Evolutionary conservation across 2,888 invertebrate genomes (phyloP).

Genomic region (Leptodirus hochenwartii): DNA sequence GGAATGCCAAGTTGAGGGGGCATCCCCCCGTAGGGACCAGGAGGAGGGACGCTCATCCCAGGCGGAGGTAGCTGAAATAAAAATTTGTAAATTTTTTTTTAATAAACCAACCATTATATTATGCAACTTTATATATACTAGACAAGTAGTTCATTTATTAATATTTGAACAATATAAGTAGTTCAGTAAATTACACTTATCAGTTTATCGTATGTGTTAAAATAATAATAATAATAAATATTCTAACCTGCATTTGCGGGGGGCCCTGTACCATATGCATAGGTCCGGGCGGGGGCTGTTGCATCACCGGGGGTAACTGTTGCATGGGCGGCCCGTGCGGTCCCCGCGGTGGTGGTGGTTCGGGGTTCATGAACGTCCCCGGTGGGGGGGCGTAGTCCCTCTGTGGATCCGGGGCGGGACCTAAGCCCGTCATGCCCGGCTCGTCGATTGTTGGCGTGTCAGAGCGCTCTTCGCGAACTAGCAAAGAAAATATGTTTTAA

Average conservation of each 20-base stretch:
- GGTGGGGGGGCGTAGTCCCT: slow-evolving; percentile 5
- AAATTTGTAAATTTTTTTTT: too few species aligned
- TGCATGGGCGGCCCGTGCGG: slow-evolving; percentile 12
- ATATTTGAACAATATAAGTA: slow-evolving; percentile 4
- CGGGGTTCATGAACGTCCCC: slow-evolving; percentile 3
- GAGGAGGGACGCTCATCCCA: slow-evolving; percentile 13
- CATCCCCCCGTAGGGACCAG: slow-evolving; percentile 2
- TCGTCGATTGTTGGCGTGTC: slow-evolving; percentile 57
- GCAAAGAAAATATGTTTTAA: too few species aligned
- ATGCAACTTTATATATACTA: too few species aligned
- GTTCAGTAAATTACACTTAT: too few species aligned
- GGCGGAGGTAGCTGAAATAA: slow-evolving; percentile 9
- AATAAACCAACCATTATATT: too few species aligned
- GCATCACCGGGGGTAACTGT: too few species aligned
- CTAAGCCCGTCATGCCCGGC: slow-evolving; percentile 19
- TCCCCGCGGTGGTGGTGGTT: slow-evolving; percentile 3
- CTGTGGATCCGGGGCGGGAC: slow-evolving; percentile 9
- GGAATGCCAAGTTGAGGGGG: too few species aligned
- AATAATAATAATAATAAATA: not conserved
- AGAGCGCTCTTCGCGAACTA: slow-evolving; percentile 39
- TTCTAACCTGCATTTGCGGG: slow-evolving; percentile 16
- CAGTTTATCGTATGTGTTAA: slow-evolving; percentile 2
- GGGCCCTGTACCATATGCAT: slow-evolving; percentile 18
- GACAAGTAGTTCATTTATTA: slow-evolving; percentile 1
- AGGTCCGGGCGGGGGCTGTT: slow-evolving; percentile 16